Base-by-base conservation (phyloP, 2,113 vertebrate genomes). In the Loxodonta africana region DNA sequence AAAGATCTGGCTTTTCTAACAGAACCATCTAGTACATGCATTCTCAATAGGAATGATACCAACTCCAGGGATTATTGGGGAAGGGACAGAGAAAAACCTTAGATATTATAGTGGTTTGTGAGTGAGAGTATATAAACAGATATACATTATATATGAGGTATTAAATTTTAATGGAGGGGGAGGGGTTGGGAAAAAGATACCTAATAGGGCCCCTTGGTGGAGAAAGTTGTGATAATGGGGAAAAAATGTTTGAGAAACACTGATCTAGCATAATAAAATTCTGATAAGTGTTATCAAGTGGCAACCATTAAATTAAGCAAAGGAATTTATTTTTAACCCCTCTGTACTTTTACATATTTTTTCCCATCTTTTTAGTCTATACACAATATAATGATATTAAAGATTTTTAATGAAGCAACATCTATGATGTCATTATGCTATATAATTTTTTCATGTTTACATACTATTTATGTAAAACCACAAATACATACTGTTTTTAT, bases 361-460 rank as follows among this genome's bases (percentile, higher is more conserved):
- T 81, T 48, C 74, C 28, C 28, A 82, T 84, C 46, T 78, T 95
- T 94, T 94, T 78, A 71, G 77, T 91, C 83, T 71, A 60, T 88
- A 82, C 9, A 88, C 26, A 83, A 87, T 78, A 73, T 69, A 84
- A 53, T 80, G 26, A 7, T 30, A 80, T 73, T 92, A 63, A 85
- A 92, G 41, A 77, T 65, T 92, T 94, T 62, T 76, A 87, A 89
- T 96, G 76, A 96, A 82, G 73, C 71, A 73, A 26, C 44, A 81
- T 73, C 23, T 9, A 63, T 85, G 57, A 76, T 83, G 8, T 69
- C 37, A 21, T 90, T 77, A 62, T 92, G n/a, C 88, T 88, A 71
- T 51, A 51, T 21, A n/a, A 4, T 5, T 83, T 88, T 57, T 80
- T 88, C 33, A 83, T 67, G 5, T 94, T 87, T 92, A 15, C 14